Percentiles rank a stretch among this genome's conserved stretches.
Conservation (phyloP, 64 coral and sea anemone species). For the Orbicella faveolata region DNA sequence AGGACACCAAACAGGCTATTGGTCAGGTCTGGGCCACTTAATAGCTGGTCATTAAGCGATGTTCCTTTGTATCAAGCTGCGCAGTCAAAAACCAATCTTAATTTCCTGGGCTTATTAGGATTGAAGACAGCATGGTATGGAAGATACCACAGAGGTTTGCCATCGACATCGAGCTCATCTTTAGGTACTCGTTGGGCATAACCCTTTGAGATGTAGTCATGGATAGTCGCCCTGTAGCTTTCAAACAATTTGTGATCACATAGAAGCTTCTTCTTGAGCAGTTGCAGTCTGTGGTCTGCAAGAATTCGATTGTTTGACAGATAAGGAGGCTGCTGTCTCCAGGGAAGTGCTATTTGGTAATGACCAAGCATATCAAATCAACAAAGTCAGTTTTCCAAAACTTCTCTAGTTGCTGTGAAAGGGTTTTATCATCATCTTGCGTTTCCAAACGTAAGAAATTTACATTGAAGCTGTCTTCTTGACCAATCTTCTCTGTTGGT, state of each 20-base stretch:
- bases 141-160: neutral
- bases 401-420: slow-evolving; percentile 20
- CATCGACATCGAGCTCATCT: neutral
- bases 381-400: slow-evolving; percentile 63
- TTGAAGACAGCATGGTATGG: neutral
- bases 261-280: slow-evolving; percentile 43
- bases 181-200: slow-evolving; percentile 45
- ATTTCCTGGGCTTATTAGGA: neutral
- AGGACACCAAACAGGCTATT: neutral
- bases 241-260: slow-evolving; percentile 20
- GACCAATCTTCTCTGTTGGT: slow-evolving; percentile 31
- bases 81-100: neutral
- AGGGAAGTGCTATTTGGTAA: slow-evolving; percentile 41
- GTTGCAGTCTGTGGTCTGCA: slow-evolving; percentile 24
- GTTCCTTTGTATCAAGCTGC: neutral
- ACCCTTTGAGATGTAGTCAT: slow-evolving; percentile 38
- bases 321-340: slow-evolving; percentile 31
- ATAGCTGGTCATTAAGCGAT: neutral
- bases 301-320: slow-evolving; percentile 45
- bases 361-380: slow-evolving; percentile 45
- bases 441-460: neutral
- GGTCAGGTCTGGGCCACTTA: neutral
- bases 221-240: slow-evolving; percentile 30
- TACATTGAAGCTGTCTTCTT: neutral
- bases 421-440: slow-evolving; percentile 7